A percentile compares a stretch with the other conserved stretches of the same genome.
phyloP scores from a whole-genome alignment of 2,113 vertebrate species.

The Melanerpes formicivorus region DNA sequence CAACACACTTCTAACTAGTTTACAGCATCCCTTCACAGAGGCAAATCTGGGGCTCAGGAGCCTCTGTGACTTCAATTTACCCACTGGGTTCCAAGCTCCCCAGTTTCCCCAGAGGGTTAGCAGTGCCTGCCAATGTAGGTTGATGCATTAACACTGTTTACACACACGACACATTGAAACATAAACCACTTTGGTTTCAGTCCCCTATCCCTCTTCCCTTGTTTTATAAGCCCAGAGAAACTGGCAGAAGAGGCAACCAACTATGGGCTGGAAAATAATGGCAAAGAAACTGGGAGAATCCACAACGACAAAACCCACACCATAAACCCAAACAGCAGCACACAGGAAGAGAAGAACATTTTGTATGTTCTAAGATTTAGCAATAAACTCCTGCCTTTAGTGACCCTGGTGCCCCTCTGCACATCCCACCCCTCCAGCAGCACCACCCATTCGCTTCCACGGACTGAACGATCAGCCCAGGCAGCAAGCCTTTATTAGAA shows the following conservation, averaged over 20 bases:
- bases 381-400: background rate
- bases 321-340: background rate
- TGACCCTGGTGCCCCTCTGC: background rate
- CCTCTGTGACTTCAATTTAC: constrained; percentile 39
- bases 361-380: background rate
- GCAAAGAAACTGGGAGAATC: background rate
- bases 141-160: constrained; percentile 46
- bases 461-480: background rate
- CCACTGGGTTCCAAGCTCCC: constrained; percentile 10
- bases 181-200: background rate
- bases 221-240: background rate
- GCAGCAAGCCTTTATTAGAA: background rate
- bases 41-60: constrained; percentile 11
- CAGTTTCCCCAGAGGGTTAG: constrained; percentile 30
- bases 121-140: constrained; percentile 37
- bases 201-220: rapidly evolving
- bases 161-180: constrained; percentile 25
- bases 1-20: constrained; percentile 47
- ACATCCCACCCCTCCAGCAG: background rate
- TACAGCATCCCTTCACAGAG: background rate
- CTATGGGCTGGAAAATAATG: background rate
- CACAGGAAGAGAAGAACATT: background rate
- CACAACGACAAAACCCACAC: too few species aligned
- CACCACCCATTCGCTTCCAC: background rate
- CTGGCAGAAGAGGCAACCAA: background rate